Percentiles rank a stretch among this genome's conserved stretches.
phyloP scores from a whole-genome alignment of 2,888 invertebrate species.

The Laspeyria flexula region DNA sequence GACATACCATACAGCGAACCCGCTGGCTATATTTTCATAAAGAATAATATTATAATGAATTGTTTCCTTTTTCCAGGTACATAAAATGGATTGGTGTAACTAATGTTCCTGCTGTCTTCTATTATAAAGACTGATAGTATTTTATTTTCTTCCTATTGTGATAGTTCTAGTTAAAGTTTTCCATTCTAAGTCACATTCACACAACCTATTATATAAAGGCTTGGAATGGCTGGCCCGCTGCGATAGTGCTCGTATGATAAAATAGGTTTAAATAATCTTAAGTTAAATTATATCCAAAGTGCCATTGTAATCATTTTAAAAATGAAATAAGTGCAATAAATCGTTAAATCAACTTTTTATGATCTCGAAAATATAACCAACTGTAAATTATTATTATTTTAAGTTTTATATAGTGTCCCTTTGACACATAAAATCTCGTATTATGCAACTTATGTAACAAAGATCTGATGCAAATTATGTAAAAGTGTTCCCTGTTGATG shows the following conservation, averaged over 20 bases:
- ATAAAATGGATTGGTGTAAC: slow-evolving; percentile 45
- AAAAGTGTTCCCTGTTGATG: slow-evolving; percentile 32
- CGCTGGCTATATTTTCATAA: no score
- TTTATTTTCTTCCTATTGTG: slow-evolving; percentile 65
- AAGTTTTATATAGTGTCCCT: slow-evolving; percentile 35
- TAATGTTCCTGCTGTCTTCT: slow-evolving; percentile 62
- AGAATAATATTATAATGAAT: neutral
- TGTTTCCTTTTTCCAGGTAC: slow-evolving; percentile 61
- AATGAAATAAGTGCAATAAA: slow-evolving; percentile 46
- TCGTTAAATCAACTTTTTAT: slow-evolving; percentile 40
- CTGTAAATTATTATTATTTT: slow-evolving; percentile 42
- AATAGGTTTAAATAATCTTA: slow-evolving; percentile 15
- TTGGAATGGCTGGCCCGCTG: slow-evolving; percentile 25
- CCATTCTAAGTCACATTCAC: slow-evolving; percentile 26
- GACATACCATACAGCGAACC: no score
- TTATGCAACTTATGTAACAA: slow-evolving; percentile 26
- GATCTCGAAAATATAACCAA: slow-evolving; percentile 50
- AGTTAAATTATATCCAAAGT: slow-evolving; percentile 29
- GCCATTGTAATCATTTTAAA: slow-evolving; percentile 45
- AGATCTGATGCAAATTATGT: slow-evolving; percentile 36
- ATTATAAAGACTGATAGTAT: slow-evolving; percentile 80
- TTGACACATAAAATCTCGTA: slow-evolving; percentile 21
- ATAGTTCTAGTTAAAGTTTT: slow-evolving; percentile 61
- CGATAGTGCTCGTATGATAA: slow-evolving; percentile 19
- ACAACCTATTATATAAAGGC: slow-evolving; percentile 10